Percentiles rank a stretch among this genome's conserved stretches.
Conservation (phyloP, 2,888 invertebrate genomes). For the Acanthopleura granulata region DNA sequence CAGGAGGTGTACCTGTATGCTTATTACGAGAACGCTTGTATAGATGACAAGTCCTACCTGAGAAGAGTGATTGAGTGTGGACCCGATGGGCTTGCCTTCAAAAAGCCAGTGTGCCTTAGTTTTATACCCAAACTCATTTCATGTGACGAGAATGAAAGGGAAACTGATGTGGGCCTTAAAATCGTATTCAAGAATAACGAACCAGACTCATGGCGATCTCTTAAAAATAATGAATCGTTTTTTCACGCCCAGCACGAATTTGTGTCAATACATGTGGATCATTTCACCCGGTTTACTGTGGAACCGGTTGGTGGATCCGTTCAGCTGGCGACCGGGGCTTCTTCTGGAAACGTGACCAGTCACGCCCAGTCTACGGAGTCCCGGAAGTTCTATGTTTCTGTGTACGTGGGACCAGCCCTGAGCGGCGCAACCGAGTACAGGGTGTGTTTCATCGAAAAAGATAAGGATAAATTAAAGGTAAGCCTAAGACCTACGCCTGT, state of each 20-base stretch:
- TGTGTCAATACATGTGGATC: constrained; percentile 12
- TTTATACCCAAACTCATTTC: constrained; percentile 4
- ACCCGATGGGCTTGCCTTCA: constrained; percentile 15
- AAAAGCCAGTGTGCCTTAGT: constrained; percentile 15
- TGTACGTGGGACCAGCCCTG: background rate
- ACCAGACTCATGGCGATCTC: background rate
- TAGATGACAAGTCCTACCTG: background rate
- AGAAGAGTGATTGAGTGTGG: constrained; percentile 19
- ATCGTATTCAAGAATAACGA: constrained; percentile 13
- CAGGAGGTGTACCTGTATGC: constrained; percentile 15
- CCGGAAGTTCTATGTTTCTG: constrained; percentile 9
- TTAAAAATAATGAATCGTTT: background rate
- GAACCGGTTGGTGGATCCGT: background rate
- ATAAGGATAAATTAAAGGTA: constrained; percentile 9
- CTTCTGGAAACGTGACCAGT: background rate
- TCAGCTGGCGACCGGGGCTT: background rate
- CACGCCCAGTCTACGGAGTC: background rate
- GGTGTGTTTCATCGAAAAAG: constrained; percentile 2
- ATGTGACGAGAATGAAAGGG: background rate
- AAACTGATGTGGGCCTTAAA: background rate
- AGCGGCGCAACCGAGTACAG: background rate
- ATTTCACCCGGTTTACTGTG: constrained; percentile 19
- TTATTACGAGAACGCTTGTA: constrained; percentile 1
- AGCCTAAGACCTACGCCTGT: background rate
- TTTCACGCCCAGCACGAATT: background rate